These are phyloP conservation scores for Drosophila fulvimacula DNA, from an alignment of 2,888 invertebrate species.

Conservation along the genomic window DNA sequence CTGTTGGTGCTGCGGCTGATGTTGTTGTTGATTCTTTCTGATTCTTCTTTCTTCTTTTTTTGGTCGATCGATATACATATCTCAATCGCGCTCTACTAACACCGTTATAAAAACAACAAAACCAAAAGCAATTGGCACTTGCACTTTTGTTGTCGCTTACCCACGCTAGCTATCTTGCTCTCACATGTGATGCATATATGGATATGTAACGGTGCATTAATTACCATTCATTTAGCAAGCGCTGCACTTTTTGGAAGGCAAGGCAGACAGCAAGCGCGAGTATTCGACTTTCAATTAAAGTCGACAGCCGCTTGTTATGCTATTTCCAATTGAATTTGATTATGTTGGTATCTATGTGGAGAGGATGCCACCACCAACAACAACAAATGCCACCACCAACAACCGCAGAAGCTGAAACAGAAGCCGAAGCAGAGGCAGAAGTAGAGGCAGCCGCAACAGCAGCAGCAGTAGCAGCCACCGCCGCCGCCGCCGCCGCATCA, in stretches of 20 bases:
- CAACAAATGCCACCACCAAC: slow-evolving; percentile 30
- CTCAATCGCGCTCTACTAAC: slow-evolving; percentile 34
- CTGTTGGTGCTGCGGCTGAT: not conserved
- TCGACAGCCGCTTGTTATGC: slow-evolving; percentile 21
- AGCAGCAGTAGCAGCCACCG: no score
- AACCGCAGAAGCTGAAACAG: slow-evolving; percentile 27
- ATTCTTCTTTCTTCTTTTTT: slow-evolving; percentile 3
- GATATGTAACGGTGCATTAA: slow-evolving; percentile 43
- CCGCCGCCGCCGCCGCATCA: not conserved
- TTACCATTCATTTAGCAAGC: slow-evolving; percentile 44
- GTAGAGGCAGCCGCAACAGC: slow-evolving; percentile 15
- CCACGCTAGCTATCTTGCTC: slow-evolving; percentile 33
- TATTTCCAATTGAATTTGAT: slow-evolving; percentile 42
- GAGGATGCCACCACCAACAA: slow-evolving; percentile 11
- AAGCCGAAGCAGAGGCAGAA: slow-evolving; percentile 8
- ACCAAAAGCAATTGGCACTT: slow-evolving; percentile 27
- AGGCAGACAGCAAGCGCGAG: not conserved
- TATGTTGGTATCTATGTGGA: slow-evolving; percentile 35
- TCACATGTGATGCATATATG: not conserved
- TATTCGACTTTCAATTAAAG: slow-evolving; percentile 34
- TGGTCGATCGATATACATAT: slow-evolving; percentile 48
- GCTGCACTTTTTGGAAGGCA: slow-evolving; percentile 29
- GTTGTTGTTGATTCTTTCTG: slow-evolving; percentile 7
- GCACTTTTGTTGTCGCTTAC: slow-evolving; percentile 42
- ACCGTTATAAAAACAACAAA: slow-evolving; percentile 23